These are phyloP conservation scores for Pachycephala philippinensis DNA, from an alignment of 2,113 vertebrate genomes.

Conservation along the genomic window DNA sequence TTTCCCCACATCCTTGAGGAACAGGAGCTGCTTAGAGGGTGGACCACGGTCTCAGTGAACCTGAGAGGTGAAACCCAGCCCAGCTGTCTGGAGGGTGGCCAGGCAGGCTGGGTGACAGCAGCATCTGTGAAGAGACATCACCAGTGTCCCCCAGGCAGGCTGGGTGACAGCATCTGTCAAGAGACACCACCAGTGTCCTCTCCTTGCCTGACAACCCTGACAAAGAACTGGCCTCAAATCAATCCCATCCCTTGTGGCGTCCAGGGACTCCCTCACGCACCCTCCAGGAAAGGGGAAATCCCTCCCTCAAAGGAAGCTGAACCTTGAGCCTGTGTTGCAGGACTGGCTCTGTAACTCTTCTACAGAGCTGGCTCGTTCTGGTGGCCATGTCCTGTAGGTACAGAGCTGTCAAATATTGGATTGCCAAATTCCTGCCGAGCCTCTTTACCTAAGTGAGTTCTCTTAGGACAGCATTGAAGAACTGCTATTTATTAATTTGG, in stretches of 20 bases:
- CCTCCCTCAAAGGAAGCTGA: not conserved
- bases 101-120: not conserved
- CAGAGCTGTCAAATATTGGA: not conserved
- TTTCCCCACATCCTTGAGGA: not conserved
- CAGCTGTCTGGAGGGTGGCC: not conserved
- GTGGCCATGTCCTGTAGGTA: not conserved
- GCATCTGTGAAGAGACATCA: not conserved
- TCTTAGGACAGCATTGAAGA: not conserved
- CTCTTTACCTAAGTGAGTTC: not conserved
- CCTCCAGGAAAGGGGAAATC: not conserved
- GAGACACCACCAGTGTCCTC: not conserved
- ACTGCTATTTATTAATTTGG: not conserved
- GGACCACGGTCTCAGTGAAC: not conserved
- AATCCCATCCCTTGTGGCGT: not conserved
- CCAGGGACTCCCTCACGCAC: not conserved
- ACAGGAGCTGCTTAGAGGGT: not conserved
- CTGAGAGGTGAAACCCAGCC: not conserved
- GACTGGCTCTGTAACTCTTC: not conserved
- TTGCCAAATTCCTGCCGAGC: not conserved
- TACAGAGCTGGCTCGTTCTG: not conserved
- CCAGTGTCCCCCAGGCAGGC: not conserved
- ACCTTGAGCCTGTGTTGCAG: not conserved
- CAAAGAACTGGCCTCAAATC: not conserved
- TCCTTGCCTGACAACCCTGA: not conserved
- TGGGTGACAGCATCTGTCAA: not conserved